Percentiles rank a stretch among this genome's conserved stretches.
phyloP scores from a whole-genome alignment of 2,888 invertebrate genomes.

The Leptinotarsa rubiginosa region DNA sequence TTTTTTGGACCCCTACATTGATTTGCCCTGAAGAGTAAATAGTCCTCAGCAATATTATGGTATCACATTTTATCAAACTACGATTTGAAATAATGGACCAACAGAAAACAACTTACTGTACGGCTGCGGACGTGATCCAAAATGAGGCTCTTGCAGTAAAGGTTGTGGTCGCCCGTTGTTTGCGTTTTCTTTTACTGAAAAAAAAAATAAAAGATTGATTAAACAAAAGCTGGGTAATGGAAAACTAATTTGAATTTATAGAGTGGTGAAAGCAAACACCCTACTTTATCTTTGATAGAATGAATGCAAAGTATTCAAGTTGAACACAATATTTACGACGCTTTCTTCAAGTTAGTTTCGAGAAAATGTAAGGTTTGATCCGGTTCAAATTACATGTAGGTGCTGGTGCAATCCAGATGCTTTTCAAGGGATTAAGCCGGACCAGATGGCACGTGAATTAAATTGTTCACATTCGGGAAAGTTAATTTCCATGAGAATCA shows the following conservation, averaged over 20 bases:
- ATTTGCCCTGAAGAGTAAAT: too few relatives aligned
- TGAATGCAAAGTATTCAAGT: background rate
- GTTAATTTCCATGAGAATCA: background rate
- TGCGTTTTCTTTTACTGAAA: constrained; percentile 66
- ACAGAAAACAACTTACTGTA: constrained; percentile 78
- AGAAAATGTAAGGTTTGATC: background rate
- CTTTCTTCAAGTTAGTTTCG: background rate
- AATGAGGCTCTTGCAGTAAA: constrained; percentile 87
- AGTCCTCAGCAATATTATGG: background rate
- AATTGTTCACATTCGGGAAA: background rate
- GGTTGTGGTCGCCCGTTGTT: constrained; percentile 78
- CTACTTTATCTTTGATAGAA: background rate
- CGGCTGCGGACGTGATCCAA: constrained; percentile 87
- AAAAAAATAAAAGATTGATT: constrained; percentile 46
- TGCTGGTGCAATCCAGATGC: background rate
- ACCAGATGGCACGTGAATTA: background rate
- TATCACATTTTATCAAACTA: background rate
- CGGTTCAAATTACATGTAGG: background rate
- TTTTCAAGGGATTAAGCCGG: background rate
- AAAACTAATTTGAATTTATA: constrained; percentile 1
- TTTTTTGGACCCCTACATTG: too few relatives aligned
- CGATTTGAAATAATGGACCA: background rate
- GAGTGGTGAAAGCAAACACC: background rate
- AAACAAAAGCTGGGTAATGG: background rate
- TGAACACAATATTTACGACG: background rate